phyloP scores from a whole-genome alignment of 2,113 vertebrate species.

The Pygathrix nemaeus region DNA sequence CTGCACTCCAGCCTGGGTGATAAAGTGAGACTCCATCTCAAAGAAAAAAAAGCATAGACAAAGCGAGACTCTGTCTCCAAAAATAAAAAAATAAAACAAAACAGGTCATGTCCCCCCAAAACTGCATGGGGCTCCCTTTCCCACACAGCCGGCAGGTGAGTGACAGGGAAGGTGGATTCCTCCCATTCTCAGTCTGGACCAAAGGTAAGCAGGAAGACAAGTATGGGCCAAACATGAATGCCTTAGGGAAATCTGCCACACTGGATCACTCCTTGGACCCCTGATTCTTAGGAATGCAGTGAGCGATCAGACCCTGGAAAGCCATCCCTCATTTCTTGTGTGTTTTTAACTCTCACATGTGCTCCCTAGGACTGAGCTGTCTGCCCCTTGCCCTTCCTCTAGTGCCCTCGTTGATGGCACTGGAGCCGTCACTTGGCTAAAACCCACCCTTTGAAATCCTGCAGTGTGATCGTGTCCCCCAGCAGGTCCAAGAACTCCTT shows the following conservation, averaged over 20 bases:
- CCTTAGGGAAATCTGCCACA: background rate
- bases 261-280: background rate
- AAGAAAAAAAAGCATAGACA: too few relatives aligned
- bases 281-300: background rate
- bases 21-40: too few relatives aligned
- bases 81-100: background rate
- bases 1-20: too few relatives aligned
- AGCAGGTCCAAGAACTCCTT: constrained; percentile 91
- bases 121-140: background rate
- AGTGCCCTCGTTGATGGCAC: background rate
- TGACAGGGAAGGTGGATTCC: background rate
- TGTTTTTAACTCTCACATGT: background rate
- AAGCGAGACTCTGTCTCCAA: too few relatives aligned
- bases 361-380: background rate
- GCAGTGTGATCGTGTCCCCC: constrained; percentile 93
- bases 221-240: background rate
- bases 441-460: constrained; percentile 96
- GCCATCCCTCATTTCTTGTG: background rate
- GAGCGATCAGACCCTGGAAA: background rate
- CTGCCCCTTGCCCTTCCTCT: background rate
- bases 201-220: constrained; percentile 1
- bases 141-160: background rate
- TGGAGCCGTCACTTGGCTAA: background rate
- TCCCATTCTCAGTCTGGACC: background rate
- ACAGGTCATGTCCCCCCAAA: background rate